phyloP scores from a whole-genome alignment of 30 jellyfish, hydroid and myxozoan genomes.

The Hydra vulgaris region DNA sequence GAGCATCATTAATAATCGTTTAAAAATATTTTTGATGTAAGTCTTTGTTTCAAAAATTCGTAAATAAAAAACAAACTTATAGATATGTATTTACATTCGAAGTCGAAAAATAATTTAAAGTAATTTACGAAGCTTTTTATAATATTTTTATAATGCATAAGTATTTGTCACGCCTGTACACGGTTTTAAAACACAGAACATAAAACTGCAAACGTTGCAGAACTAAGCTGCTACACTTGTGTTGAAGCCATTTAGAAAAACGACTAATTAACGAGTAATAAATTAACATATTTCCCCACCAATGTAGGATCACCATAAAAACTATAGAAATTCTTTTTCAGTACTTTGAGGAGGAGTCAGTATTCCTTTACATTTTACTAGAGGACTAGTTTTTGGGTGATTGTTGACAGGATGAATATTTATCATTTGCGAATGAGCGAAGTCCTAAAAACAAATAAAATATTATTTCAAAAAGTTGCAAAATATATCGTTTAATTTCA shows the following conservation, averaged over 20 bases:
- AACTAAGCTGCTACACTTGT: not conserved
- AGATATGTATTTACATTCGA: too few relatives aligned
- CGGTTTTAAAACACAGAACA: not conserved
- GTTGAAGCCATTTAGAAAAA: not conserved
- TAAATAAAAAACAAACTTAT: too few relatives aligned
- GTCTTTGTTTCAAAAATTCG: too few relatives aligned
- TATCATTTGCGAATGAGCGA: slow-evolving; percentile 48
- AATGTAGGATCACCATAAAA: too few relatives aligned
- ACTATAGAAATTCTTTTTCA: slow-evolving; percentile 49
- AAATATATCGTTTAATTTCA: not conserved
- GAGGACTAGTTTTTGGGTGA: slow-evolving; percentile 54
- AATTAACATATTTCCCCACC: too few relatives aligned
- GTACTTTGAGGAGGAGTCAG: slow-evolving; percentile 94
- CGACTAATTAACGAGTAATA: not conserved
- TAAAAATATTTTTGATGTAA: too few relatives aligned
- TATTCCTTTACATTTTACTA: slow-evolving; percentile 63
- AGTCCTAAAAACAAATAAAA: slow-evolving; percentile 35
- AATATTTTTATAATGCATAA: not conserved
- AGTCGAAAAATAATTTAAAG: not conserved
- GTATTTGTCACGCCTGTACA: not conserved
- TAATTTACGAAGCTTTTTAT: not conserved
- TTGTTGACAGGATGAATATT: slow-evolving; percentile 50
- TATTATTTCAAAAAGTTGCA: too few relatives aligned
- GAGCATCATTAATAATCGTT: too few relatives aligned
- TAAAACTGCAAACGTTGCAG: not conserved